Evolutionary conservation across 2,797 vertebrate genomes (phyloP).

Genomic region (Gymnodraco acuticeps): DNA sequence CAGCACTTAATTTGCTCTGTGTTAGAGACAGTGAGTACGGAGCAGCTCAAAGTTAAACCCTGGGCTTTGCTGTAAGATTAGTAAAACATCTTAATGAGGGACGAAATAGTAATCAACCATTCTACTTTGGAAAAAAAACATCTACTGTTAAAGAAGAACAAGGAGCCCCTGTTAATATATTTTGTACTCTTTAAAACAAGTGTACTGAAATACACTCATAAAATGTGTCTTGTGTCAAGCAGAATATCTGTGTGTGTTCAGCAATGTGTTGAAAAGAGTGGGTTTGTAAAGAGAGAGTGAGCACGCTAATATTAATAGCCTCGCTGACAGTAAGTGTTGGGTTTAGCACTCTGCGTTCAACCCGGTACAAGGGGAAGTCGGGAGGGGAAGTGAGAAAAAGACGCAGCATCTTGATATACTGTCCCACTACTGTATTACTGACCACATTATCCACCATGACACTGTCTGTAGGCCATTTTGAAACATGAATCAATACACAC

Average conservation of each 20-base stretch:
- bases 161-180: not conserved
- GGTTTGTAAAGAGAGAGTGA: slow-evolving; percentile 55
- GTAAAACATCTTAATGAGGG: slow-evolving; percentile 15
- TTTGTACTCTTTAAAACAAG: not conserved
- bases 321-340: slow-evolving; percentile 85
- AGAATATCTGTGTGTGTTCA: slow-evolving; percentile 32
- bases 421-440: slow-evolving; percentile 74
- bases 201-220: not conserved
- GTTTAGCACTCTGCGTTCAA: slow-evolving; percentile 83
- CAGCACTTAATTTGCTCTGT: slow-evolving; percentile 49
- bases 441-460: slow-evolving; percentile 72
- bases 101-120: slow-evolving; percentile 12
- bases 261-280: slow-evolving; percentile 36
- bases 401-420: slow-evolving; percentile 80
- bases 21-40: slow-evolving; percentile 27
- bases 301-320: slow-evolving; percentile 84
- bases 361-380: slow-evolving; percentile 84
- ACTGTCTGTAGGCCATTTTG: slow-evolving; percentile 59
- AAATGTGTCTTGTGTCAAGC: not conserved
- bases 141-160: slow-evolving; percentile 6
- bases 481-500: slow-evolving; percentile 66
- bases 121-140: not conserved
- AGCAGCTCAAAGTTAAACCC: slow-evolving; percentile 30
- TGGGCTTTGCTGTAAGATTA: slow-evolving; percentile 30
- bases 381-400: slow-evolving; percentile 87